Percentiles rank a stretch among this genome's conserved stretches.
These are phyloP conservation scores for Dendrophyllia cribrosa DNA, from an alignment of 64 coral and sea anemone genomes.

Conservation along the genomic window DNA sequence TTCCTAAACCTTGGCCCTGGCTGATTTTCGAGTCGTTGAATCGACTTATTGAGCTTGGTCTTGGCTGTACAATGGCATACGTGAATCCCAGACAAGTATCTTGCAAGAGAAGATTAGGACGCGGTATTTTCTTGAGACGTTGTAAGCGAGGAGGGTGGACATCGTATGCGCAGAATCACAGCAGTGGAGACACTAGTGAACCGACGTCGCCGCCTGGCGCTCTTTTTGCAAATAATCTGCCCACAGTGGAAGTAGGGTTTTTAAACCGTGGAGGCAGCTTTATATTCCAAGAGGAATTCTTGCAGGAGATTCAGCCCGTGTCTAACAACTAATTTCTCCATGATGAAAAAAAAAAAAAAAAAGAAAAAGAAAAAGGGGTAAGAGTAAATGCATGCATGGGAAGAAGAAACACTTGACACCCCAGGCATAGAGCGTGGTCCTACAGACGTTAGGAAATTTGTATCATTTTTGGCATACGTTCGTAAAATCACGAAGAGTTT, in stretches of 20 bases:
- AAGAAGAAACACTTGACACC: no score
- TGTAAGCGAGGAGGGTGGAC: background rate
- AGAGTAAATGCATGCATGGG: no score
- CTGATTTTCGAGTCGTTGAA: constrained; percentile 61
- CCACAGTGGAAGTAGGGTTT: background rate
- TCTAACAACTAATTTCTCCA: background rate
- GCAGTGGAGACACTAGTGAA: background rate
- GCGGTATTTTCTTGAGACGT: background rate
- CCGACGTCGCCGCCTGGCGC: background rate
- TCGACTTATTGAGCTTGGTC: constrained; percentile 72
- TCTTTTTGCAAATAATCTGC: background rate
- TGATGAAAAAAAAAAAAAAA: background rate
- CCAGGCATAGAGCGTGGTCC: no score
- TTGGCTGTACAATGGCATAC: constrained; percentile 81
- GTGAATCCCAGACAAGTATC: constrained; percentile 71
- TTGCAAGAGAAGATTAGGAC: background rate
- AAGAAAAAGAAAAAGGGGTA: no score
- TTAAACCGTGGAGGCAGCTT: background rate
- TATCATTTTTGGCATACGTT: no score
- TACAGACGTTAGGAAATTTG: no score
- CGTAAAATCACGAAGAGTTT: no score
- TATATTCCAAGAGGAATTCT: background rate
- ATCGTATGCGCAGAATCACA: constrained; percentile 16
- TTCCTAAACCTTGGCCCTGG: constrained; percentile 77
- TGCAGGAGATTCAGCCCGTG: background rate